Percentiles rank a stretch among this genome's conserved stretches.
These are phyloP conservation scores for Pseudomugil gertrudae DNA, from an alignment of 2,797 vertebrate genomes.

Conservation along the genomic window DNA sequence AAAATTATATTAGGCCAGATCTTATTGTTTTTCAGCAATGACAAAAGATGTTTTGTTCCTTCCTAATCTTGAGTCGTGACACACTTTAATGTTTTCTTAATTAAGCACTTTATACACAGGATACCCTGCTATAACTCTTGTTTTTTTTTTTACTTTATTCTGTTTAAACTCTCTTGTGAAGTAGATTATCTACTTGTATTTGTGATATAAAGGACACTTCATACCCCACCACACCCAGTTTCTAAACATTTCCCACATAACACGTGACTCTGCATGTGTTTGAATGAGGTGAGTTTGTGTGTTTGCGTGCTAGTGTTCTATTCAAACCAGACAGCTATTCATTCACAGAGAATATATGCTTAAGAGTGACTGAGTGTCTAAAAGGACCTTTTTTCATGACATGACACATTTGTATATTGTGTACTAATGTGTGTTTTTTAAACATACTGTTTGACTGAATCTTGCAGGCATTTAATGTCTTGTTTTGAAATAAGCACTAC, in stretches of 20 bases:
- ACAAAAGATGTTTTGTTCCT: conserved; percentile 8
- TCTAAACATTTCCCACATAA: conserved; percentile 47
- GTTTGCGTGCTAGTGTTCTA: conserved; percentile 29
- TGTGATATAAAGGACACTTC: conserved; percentile 45
- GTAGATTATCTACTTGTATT: conserved; percentile 31
- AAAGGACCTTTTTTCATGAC: conserved; percentile 25
- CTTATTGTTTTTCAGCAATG: conserved; percentile 22
- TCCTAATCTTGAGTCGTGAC: conserved; percentile 38
- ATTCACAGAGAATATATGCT: conserved; percentile 37
- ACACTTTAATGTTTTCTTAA: conserved; percentile 18
- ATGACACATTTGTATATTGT: conserved; percentile 33
- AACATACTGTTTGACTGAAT: conserved; percentile 25
- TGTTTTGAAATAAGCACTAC: conserved; percentile 6
- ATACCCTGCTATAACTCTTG: not conserved
- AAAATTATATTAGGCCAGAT: conserved; percentile 8
- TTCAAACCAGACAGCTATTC: conserved; percentile 46
- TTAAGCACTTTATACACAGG: conserved; percentile 4
- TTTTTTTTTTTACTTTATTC: conserved; percentile 45
- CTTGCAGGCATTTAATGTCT: conserved; percentile 23
- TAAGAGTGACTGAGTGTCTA: conserved; percentile 31
- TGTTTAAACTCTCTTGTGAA: conserved; percentile 47
- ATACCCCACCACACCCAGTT: conserved; percentile 49
- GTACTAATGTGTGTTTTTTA: conserved; percentile 23
- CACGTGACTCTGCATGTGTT: conserved; percentile 27
- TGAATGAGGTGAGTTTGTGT: conserved; percentile 28